Evolutionary conservation across 2,888 invertebrate genomes (phyloP).

Genomic region (Endomychus coccineus): DNA sequence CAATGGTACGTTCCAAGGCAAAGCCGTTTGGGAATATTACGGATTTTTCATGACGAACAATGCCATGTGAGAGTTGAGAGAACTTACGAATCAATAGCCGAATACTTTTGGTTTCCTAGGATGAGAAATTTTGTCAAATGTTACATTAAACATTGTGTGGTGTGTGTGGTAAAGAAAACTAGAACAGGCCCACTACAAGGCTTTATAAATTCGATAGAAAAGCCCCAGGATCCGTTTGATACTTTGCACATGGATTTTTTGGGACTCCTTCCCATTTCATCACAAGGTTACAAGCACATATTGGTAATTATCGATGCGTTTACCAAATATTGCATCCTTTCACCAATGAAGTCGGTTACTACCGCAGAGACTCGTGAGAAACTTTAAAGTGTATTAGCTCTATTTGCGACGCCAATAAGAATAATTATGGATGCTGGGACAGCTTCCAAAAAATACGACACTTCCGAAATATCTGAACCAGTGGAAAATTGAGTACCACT

Average conservation of each 20-base stretch:
- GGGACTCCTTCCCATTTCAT: conserved; percentile 15
- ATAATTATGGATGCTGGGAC: conserved; percentile 20
- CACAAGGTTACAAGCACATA: conserved; percentile 16
- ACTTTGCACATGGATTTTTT: too few relatives aligned
- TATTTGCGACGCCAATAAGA: conserved; percentile 21
- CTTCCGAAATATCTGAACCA: conserved; percentile 20
- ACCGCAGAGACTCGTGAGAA: conserved; percentile 15
- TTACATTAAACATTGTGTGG: conserved; percentile 26
- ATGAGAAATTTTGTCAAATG: conserved; percentile 23
- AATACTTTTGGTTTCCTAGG: conserved; percentile 28
- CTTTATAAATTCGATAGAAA: too few relatives aligned
- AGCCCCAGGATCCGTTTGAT: too few relatives aligned
- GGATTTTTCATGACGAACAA: conserved; percentile 26
- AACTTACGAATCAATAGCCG: conserved; percentile 20
- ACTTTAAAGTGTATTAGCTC: conserved; percentile 13
- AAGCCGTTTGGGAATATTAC: too few relatives aligned
- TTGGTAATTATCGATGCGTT: conserved; percentile 18
- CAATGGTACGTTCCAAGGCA: conserved; percentile 22
- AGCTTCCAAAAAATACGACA: conserved; percentile 17
- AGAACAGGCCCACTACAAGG: too few relatives aligned
- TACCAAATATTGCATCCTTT: conserved; percentile 18
- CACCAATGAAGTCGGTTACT: conserved; percentile 17
- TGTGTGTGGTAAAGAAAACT: conserved; percentile 27
- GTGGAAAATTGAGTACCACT: too few relatives aligned
- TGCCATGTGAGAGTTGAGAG: conserved; percentile 25